These are phyloP conservation scores for Aleadryas rufinucha DNA, from an alignment of 2,113 vertebrate genomes.

Conservation along the genomic window DNA sequence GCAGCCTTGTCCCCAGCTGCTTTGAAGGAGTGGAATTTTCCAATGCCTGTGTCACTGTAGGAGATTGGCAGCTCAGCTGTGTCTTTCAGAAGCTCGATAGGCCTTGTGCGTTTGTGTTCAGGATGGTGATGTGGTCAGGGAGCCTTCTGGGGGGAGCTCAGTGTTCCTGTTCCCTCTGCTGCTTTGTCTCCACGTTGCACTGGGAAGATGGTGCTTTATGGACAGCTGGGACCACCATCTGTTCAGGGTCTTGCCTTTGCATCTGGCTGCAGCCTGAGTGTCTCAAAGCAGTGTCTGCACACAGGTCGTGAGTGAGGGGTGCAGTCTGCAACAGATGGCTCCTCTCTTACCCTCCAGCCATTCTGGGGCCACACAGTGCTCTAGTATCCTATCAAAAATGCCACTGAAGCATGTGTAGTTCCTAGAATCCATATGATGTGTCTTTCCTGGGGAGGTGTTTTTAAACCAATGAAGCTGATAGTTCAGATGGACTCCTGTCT, in stretches of 20 bases:
- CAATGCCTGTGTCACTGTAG: not conserved
- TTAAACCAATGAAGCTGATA: not conserved
- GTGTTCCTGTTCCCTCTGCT: not conserved
- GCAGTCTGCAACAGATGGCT: not conserved
- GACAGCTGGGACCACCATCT: constrained; percentile 22
- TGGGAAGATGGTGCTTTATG: not conserved
- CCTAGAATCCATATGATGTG: not conserved
- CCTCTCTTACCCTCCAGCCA: not conserved
- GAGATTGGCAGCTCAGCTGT: not conserved
- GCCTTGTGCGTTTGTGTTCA: not conserved
- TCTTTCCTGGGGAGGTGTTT: not conserved
- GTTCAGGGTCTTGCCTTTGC: not conserved
- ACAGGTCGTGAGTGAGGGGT: not conserved
- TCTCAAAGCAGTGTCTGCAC: not conserved
- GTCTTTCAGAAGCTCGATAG: not conserved
- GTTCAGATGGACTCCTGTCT: not conserved
- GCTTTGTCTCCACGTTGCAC: not conserved
- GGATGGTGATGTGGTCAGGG: not conserved
- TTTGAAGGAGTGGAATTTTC: constrained; percentile 37
- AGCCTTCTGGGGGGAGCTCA: not conserved
- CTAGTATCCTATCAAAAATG: not conserved
- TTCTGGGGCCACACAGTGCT: not conserved
- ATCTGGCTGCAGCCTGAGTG: not conserved
- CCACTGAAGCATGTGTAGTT: not conserved
- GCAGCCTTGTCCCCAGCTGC: not conserved